Conservation (phyloP, 2,888 invertebrate genomes). For the Hydraecia micacea region DNA sequence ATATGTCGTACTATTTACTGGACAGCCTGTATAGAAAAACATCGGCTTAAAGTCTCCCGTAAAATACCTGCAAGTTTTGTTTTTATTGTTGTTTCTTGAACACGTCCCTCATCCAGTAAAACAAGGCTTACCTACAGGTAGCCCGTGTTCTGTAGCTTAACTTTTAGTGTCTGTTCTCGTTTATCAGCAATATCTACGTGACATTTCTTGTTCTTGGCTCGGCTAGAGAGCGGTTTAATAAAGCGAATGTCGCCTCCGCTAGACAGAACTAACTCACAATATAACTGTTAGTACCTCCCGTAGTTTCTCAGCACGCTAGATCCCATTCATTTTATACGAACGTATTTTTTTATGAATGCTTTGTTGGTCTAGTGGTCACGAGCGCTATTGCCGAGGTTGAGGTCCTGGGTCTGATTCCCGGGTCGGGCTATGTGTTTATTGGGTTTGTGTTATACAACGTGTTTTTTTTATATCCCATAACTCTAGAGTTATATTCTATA, state of each 20-base stretch:
- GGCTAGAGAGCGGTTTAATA: conserved; percentile 49
- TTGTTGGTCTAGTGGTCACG: background rate
- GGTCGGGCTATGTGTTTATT: background rate
- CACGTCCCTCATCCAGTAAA: background rate
- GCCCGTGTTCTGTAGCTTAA: background rate
- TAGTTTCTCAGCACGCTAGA: background rate
- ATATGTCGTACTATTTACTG: too few species aligned
- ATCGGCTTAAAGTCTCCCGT: background rate
- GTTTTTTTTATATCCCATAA: too few species aligned
- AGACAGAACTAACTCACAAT: conserved; percentile 18
- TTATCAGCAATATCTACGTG: conserved; percentile 9
- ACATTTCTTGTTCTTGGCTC: conserved; percentile 37
- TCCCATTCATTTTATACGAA: background rate
- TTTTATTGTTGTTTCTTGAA: background rate
- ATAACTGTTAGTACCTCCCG: background rate
- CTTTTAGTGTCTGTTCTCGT: conserved; percentile 27
- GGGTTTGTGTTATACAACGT: background rate
- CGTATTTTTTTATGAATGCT: background rate
- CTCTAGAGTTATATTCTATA: too few species aligned
- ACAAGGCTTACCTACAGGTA: background rate
- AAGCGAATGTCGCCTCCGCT: conserved; percentile 42
- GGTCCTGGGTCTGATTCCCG: background rate
- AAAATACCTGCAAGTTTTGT: background rate
- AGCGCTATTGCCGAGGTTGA: background rate
- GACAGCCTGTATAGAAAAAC: too few species aligned